Base-by-base conservation (phyloP, 2,888 invertebrate species). In the Spisula subtruncata region DNA sequence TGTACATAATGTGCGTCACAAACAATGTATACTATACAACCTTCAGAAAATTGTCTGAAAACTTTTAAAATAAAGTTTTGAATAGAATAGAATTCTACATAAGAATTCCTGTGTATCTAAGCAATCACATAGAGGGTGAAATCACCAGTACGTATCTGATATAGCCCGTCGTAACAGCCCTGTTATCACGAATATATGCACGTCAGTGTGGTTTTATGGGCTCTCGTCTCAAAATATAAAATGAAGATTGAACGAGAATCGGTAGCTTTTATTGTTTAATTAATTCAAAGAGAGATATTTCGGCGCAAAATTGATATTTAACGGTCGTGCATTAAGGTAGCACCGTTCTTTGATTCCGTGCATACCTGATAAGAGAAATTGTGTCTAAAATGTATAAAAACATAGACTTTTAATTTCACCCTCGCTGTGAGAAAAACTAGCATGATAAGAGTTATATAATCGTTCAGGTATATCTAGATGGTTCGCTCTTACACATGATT, bases 101-200 rank as follows among this genome's bases (percentile, higher is more conserved):
- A 83, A 79, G 60, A 87, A 87, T 87, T 75, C 87, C 83, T 41
- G 20, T 6, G 87, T 87, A 51, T 83, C 87, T 79, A 75, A 41
- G 83, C n/a, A 16, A 83, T 46, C 2, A 25, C 25, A 66, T 66
- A 25, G 60, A 25, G 25, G n/a, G 20, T 25, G n/a, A 25, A 25
- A 25, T 12, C 60, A 66, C 25, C 60, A 25, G 51, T 6, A 66
- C 0, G 25, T 6, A 66, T 25, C 5, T 6, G 25, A 0, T 4
- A 60, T 6, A 60, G 14, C 60, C 60, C 66, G 48, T 86, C 81
- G 80, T 35, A 66, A 86, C 81, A 60, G 56, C 14, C 66, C 41
- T 83, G 83, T 83, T 87, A 87, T 87, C 87, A 18, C n/a, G 0
- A 81, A 8, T 32, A 51, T 66, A 81, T 66, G n/a, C 66, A 48